Conservation (phyloP, 2,113 vertebrate species). For the Psettodes erumei region DNA sequence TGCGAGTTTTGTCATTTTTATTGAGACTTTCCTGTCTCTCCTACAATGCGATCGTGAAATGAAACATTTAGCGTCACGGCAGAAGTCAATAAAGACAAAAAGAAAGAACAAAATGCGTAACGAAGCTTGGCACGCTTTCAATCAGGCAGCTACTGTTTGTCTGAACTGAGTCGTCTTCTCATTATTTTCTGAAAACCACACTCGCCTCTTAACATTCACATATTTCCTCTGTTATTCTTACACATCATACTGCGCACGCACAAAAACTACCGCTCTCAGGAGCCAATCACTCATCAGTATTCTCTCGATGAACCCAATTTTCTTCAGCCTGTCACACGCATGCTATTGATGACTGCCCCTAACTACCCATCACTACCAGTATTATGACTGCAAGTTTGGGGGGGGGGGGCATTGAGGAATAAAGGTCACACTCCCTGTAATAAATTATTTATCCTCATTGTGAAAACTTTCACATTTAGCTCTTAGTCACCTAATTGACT, state of each 20-base stretch:
- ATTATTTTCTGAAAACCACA: background rate
- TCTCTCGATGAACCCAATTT: background rate
- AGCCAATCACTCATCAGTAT: conserved; percentile 10
- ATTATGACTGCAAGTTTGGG: background rate
- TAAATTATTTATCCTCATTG: conserved; percentile 3
- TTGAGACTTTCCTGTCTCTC: background rate
- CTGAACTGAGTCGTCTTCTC: background rate
- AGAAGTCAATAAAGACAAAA: background rate
- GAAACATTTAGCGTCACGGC: background rate
- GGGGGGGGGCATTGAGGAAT: background rate
- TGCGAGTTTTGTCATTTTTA: background rate
- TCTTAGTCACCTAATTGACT: background rate
- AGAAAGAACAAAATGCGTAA: background rate
- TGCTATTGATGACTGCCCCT: background rate
- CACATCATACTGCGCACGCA: too few relatives aligned
- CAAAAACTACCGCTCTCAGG: background rate
- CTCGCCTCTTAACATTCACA: background rate
- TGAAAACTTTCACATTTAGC: background rate
- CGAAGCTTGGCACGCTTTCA: background rate
- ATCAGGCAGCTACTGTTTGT: background rate
- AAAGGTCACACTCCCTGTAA: background rate
- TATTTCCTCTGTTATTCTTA: background rate
- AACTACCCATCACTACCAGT: background rate
- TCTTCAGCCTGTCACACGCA: background rate
- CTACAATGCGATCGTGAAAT: background rate